Evolutionary conservation across 2,113 vertebrate species (phyloP), one percentile per base, ranked within the genome.

Genomic region (Tachysurus vachellii): DNA sequence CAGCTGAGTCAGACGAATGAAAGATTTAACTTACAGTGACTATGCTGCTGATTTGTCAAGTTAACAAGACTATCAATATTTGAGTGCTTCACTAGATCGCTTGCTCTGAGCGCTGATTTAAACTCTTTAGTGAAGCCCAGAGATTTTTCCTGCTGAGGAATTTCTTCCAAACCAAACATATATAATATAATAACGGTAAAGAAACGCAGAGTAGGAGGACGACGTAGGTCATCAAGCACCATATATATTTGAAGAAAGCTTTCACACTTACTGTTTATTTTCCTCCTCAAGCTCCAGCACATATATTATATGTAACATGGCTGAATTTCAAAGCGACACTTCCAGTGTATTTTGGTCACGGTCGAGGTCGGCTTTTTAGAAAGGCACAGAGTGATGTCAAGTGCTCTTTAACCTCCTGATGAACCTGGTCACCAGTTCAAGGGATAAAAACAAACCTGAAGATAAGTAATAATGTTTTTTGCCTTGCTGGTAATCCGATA

Each of bases 1-100:
- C 54, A 86, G 66, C 79, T 61, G 31, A 42, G 75, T 28, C 5
- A 4, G 80, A n/a, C 31, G 47, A 66, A 73, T 57, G 73, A 80
- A 54, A 5, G 64, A 81, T 82, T 85, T 82, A 59, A 83, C 64
- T 28, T 64, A 21, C 71, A 44, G 53, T 59, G 71, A 80, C 86
- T 50, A 42, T 23, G 59, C 61, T 56, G 64, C 77, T 47, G 54
- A 62, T 89, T 83, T 42, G 36, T 89, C 77, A 82, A 14, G 62
- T 87, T 87, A 88, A 87, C 83, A 83, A 79, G 19, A 85, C 64
- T 82, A 88, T 89, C 79, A 88, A 79, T 80, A 83, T 83, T 80
- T 85, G 28, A 85, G 86, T n/a, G 77, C 85, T 85, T 85, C 50
- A 28, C 73, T 73, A 77, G 76, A 16, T n/a, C 21, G 31, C 83